Conservation (phyloP, 2,113 vertebrate genomes). For the Aramus guarauna region DNA sequence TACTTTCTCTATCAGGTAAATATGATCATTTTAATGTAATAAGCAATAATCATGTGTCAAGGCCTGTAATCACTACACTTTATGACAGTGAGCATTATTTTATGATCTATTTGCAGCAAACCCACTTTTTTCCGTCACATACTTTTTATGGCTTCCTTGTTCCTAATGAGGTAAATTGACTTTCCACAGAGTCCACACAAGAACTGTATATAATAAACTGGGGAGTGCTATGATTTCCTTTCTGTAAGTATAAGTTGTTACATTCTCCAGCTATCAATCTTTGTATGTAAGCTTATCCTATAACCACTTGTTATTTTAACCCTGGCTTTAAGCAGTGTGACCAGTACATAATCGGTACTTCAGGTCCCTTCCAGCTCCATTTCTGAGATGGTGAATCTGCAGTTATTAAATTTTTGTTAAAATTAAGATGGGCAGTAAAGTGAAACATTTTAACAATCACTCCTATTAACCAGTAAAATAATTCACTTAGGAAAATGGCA, state of each 20-base stretch:
- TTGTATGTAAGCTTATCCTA: not conserved
- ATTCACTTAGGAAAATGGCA: not conserved
- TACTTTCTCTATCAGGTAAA: not conserved
- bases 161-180: not conserved
- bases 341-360: not conserved
- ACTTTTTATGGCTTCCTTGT: not conserved
- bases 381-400: not conserved
- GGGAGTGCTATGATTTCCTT: not conserved
- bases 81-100: not conserved
- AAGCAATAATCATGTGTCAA: not conserved
- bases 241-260: not conserved
- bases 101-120: not conserved
- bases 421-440: not conserved
- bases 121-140: not conserved
- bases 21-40: not conserved
- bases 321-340: not conserved
- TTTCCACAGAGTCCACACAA: not conserved
- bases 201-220: not conserved
- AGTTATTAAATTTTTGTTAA: not conserved
- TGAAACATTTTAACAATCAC: not conserved
- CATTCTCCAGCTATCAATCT: not conserved
- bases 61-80: not conserved
- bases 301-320: not conserved
- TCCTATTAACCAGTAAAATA: not conserved
- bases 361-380: not conserved